Evolutionary conservation across 2,888 invertebrate genomes (phyloP), one percentile per base, ranked within the genome.

Genomic region (Odontomyia ornata): DNA sequence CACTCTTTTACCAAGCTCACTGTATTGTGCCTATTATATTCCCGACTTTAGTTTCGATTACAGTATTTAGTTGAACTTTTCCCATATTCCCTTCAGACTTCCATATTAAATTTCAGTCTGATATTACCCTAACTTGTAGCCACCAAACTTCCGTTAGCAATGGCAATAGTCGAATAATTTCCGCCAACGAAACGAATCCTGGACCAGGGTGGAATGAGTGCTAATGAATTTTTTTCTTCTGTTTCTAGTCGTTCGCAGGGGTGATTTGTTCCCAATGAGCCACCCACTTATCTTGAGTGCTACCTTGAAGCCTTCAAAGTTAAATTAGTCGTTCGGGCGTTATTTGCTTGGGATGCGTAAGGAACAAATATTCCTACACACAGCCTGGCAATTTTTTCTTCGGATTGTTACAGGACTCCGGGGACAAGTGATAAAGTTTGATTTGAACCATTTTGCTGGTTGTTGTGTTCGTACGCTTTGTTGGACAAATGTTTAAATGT

Each of bases 401-500:
- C 27, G 27, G 15, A 13, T n/a, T 30, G 72, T 72, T 56, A 56
- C 15, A 52, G 56, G 56, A 72, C 72, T 72, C 72, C 13, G 18
- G 72, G 72, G 72, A 72, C 72, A 72, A 13, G 72, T 30, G 30
- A 72, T 72, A 72, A 72, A 72, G 46, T 72, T 72, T 72, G 72
- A 72, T 72, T 72, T 72, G 28, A 72, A 56, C 72, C 27, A 72
- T 72, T 72, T 56, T 56, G 56, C 28, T 21, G 56, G 28, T 46
- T 25, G 71, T 52, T 71, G 52, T 71, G 56, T 30, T n/a, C 30
- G 27, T 18, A 43, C 67, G 43, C 21, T n/a, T 28, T 52, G 72
- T 56, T 27, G 25, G 72, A 72, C 72, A 72, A 72, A 46, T 72
- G 28, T 56, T 72, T 56, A 56, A 72, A 52, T 72, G 56, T 27